Percentiles rank a stretch among this genome's conserved stretches.
Conservation (phyloP, 2,797 vertebrate species). For the Gambelia wislizenii region DNA sequence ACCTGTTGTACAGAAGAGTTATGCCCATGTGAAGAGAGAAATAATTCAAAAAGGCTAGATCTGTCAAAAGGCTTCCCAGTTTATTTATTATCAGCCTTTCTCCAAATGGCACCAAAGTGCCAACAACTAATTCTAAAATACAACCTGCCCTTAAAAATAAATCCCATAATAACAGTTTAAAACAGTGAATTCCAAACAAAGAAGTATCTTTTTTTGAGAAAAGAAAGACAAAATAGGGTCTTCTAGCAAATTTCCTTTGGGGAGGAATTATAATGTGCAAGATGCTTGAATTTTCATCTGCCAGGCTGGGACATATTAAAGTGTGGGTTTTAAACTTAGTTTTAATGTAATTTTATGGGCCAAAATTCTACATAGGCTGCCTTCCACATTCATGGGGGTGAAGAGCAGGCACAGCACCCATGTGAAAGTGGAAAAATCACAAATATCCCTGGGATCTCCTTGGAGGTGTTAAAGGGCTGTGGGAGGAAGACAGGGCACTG, state of each 20-base stretch:
- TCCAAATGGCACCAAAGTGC: slow-evolving; percentile 18
- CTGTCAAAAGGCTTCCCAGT: not conserved
- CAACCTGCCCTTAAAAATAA: slow-evolving; percentile 12
- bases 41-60: slow-evolving; percentile 27
- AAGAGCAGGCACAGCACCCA: too few species aligned
- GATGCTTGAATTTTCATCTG: not conserved
- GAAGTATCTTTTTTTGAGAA: not conserved
- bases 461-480: too few species aligned
- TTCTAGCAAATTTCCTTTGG: not conserved
- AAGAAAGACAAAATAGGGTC: too few species aligned
- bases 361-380: too few species aligned
- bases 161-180: slow-evolving; percentile 27
- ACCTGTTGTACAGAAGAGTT: slow-evolving; percentile 23
- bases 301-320: not conserved
- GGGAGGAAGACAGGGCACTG: too few species aligned
- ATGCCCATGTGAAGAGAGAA: slow-evolving; percentile 5
- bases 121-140: slow-evolving; percentile 37
- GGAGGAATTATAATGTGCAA: not conserved
- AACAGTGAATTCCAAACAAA: slow-evolving; percentile 1
- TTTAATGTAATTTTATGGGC: not conserved
- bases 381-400: too few species aligned
- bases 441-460: too few species aligned
- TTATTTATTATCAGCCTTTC: slow-evolving; percentile 25
- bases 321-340: not conserved
- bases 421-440: too few species aligned